Evolutionary conservation across 2,797 vertebrate genomes (phyloP).

Genomic region (Graptemys geographica): DNA sequence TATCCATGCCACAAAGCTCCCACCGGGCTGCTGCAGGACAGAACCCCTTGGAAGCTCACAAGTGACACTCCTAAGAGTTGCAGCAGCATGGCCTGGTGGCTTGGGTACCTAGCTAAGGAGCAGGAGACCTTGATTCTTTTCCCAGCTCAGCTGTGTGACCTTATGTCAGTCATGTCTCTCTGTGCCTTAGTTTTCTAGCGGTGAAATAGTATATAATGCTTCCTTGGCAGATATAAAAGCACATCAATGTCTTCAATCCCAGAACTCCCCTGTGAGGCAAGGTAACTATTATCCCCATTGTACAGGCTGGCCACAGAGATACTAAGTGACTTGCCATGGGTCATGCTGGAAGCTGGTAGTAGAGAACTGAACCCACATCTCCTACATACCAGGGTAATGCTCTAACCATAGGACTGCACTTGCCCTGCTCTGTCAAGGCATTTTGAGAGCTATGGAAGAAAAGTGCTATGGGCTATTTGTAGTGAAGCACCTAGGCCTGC

Average conservation of each 20-base stretch:
- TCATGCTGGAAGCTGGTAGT: neutral
- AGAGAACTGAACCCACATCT: neutral
- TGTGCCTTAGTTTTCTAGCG: neutral
- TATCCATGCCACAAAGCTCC: neutral
- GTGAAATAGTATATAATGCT: neutral
- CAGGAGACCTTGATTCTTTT: neutral
- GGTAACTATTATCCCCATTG: neutral
- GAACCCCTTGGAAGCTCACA: neutral
- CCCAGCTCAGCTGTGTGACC: neutral
- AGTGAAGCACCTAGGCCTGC: neutral
- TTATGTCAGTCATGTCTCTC: neutral
- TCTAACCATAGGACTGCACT: neutral
- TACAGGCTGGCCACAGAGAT: neutral
- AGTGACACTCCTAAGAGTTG: neutral
- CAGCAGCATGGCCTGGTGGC: no score
- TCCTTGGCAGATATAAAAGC: neutral
- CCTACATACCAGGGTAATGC: neutral
- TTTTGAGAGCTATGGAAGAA: no score
- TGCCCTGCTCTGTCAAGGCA: neutral
- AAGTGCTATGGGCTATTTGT: neutral
- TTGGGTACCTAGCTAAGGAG: no score
- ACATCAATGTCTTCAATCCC: neutral
- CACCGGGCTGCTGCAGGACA: neutral
- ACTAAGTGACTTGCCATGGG: neutral
- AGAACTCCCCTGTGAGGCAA: neutral